Evolutionary conservation across 1,140 invertebrate genomes (phyloP), one percentile per base, ranked within the genome.

Genomic region (Ridgeia piscesae): DNA sequence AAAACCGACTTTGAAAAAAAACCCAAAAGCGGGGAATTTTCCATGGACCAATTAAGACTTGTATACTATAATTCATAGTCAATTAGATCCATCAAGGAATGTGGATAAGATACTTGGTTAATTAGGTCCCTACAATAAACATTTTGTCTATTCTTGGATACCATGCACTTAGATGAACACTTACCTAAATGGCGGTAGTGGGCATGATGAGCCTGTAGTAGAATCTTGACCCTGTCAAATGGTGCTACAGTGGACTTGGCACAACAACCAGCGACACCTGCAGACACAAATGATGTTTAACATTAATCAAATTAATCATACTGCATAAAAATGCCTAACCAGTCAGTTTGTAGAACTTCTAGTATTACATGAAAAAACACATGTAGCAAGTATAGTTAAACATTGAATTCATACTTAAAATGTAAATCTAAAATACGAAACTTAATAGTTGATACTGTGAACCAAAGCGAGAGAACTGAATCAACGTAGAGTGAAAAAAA

Each of bases 131-230:
- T 77, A 77, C 27, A 77, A 50, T 31, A 9, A 77, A 77, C 27
- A 14, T 77, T 77, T 27, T 21, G 11, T 77, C 58, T 77, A 21
- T 77, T 31, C 58, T 21, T 77, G 58, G 17, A 77, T 27, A 21
- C 42, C 58, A 77, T 77, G 2, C 27, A 17, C 58, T 77, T n/a
- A 77, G 11, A 21, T 48, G 42, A 92, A 34, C 91, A 35, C 33
- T 92, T 93, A 95, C 95, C 94, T 92, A 98, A 97, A 95, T 98
- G 97, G 95, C 97, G 97, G 95, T 98, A 98, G 95, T 98, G 97
- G 89, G 96, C 96, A 91, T 97, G 98, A 94, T 99, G 98, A 4
- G 98, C 98, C 96, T 99, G 98, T 4, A 99, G 96, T 4, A 99
- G 96, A 42, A 95, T 95, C 90, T 95, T 95, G 77, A 95, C 94